Conservation (phyloP, 2,113 vertebrate species). For the Choloepus hoffmanni region DNA sequence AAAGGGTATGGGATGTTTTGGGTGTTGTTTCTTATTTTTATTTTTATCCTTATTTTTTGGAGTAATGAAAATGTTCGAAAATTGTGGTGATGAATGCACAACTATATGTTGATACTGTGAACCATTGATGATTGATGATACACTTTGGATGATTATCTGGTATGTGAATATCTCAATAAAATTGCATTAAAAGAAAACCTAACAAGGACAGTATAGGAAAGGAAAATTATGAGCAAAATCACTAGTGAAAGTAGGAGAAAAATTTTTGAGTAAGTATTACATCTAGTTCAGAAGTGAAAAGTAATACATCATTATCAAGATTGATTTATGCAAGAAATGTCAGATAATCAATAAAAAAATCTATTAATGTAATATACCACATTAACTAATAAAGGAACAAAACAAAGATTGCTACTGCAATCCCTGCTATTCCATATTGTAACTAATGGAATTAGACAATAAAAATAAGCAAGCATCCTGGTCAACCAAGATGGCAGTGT, state of each 20-base stretch:
- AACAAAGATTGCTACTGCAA: neutral
- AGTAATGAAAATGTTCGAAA: no score
- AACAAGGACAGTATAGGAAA: neutral
- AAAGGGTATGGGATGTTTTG: no score
- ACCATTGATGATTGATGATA: no score
- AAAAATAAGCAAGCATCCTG: neutral
- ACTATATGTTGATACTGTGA: no score
- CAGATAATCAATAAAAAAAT: slow-evolving; percentile 16
- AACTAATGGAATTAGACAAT: slow-evolving; percentile 1
- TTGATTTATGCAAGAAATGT: slow-evolving; percentile 38
- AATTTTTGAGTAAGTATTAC: neutral
- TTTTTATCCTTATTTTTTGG: no score
- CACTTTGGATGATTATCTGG: no score
- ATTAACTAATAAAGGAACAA: neutral
- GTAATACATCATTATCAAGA: neutral
- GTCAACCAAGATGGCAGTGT: no score
- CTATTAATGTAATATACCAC: neutral
- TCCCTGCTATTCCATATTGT: neutral
- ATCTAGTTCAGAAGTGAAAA: slow-evolving; percentile 40
- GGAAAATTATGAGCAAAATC: neutral
- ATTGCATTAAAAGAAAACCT: no score
- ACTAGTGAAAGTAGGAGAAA: neutral
- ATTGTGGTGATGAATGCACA: no score
- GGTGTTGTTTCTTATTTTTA: no score
- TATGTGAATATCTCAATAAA: no score